Base-by-base conservation (phyloP, 2,888 invertebrate genomes). In the Leptopterna dolabrata region DNA sequence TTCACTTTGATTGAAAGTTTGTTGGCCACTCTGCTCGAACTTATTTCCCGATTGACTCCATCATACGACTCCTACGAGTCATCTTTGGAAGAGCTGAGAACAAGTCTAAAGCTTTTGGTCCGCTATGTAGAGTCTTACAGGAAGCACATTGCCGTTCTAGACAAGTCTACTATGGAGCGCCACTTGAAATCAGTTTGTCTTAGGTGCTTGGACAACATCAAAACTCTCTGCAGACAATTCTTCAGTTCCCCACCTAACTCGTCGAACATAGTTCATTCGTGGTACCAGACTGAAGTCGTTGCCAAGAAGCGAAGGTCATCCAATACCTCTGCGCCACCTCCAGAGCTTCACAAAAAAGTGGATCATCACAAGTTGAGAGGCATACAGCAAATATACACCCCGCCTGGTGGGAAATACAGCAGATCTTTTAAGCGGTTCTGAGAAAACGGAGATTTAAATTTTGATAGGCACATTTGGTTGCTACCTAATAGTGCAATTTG, bases 341-440 rank as follows among this genome's bases (percentile, higher is more conserved):
- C 43, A 4, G 85, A 85, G 6, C 73, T 47, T 4, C 41, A 19
- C 24, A 85, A 85, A 45, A 85, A 85, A 45, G 70, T 41, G 0
- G 73, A 81, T 24, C 29, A 47, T 24, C 51, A 45, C 73, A 85
- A 85, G 73, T 4, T 73, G 11, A 36, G 85, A 73, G 85, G 85
- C 0, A 29, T 85, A 14, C 85, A 85, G 24, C 85, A 85, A 19
- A 85, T 85, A n/a, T 85, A 85, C 76, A 85, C 85, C 1, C 85
- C 85, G n/a, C 85, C 85, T 43, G 85, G 85, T 29, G 85, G 85
- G 29, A 85, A 85, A 47, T 85, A 85, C 85, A 85, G 85, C 47
- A 36, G 85, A 24, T 73, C 85, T 24, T 85, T 85, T 29, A 85
- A 85, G 45, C 73, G 85, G 24, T 85, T 85, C 24, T 85, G 24